phyloP scores from a whole-genome alignment of 2,888 invertebrate species.

The Brenthis ino region DNA sequence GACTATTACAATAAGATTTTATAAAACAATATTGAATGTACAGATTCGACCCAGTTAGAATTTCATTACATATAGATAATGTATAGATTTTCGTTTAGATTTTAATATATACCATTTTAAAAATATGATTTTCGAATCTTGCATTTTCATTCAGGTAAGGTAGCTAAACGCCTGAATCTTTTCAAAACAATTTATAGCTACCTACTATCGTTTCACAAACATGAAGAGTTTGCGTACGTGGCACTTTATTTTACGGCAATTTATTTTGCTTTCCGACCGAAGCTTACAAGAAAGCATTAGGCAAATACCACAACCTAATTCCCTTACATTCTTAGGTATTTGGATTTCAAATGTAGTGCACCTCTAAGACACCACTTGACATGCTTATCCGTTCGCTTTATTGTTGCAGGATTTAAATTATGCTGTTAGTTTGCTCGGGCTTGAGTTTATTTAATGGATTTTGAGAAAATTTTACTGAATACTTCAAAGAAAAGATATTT shows the following conservation, averaged over 20 bases:
- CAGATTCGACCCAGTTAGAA: too few species aligned
- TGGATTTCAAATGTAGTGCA: conserved; percentile 30
- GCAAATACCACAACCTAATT: conserved; percentile 40
- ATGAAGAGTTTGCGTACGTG: conserved; percentile 9
- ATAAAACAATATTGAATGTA: too few species aligned
- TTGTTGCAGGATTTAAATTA: conserved; percentile 28
- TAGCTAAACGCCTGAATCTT: conserved; percentile 9
- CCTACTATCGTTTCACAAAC: conserved; percentile 14
- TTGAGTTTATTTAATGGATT: background rate
- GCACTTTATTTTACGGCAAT: conserved; percentile 31
- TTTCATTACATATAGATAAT: too few species aligned
- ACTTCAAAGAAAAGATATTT: background rate
- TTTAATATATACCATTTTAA: background rate
- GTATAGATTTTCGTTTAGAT: too few species aligned
- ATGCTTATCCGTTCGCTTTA: conserved; percentile 29
- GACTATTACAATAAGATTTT: too few species aligned
- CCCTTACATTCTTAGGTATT: conserved; percentile 32
- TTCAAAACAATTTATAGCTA: conserved; percentile 5
- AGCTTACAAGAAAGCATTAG: conserved; percentile 40
- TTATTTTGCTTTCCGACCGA: conserved; percentile 30
- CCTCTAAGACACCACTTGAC: conserved; percentile 27
- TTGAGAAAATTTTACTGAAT: background rate
- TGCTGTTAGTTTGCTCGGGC: conserved; percentile 1
- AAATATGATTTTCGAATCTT: conserved; percentile 1
- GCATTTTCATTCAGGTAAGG: background rate